Conservation (phyloP, 2,797 vertebrate species). For the Phrynocephalus forsythii region DNA sequence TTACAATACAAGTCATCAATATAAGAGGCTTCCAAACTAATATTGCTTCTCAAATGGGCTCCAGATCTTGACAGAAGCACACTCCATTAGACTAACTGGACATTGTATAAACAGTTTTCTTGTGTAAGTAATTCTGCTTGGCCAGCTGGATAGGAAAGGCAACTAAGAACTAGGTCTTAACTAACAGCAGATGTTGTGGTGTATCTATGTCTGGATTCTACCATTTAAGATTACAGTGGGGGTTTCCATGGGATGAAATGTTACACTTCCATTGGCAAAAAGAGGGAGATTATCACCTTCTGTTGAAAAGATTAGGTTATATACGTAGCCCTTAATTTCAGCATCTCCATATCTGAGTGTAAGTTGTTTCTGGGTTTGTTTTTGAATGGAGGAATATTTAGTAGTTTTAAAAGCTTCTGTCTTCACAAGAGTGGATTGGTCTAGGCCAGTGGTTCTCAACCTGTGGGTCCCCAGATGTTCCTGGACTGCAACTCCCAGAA, state of each 20-base stretch:
- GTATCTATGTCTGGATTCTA: not conserved
- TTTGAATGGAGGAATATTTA: not conserved
- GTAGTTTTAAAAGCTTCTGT: not conserved
- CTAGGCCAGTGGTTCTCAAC: too few species aligned
- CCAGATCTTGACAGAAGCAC: constrained; percentile 23
- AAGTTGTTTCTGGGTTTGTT: not conserved
- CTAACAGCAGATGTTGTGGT: not conserved
- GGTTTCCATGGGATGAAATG: not conserved
- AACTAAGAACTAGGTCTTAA: not conserved
- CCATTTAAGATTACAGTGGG: not conserved
- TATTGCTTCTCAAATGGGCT: constrained; percentile 10
- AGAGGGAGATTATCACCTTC: too few species aligned
- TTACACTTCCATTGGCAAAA: not conserved
- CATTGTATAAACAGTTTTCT: constrained; percentile 29
- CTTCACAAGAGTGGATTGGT: not conserved
- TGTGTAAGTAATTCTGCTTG: constrained; percentile 4
- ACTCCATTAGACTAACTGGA: constrained; percentile 10
- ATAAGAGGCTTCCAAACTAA: constrained; percentile 36
- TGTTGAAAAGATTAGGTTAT: not conserved
- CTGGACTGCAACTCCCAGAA: too few species aligned
- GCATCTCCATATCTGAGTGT: not conserved
- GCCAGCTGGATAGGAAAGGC: not conserved
- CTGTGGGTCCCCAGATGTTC: too few species aligned
- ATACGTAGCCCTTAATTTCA: not conserved
- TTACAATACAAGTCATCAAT: constrained; percentile 36